phyloP scores from a whole-genome alignment of 2,888 invertebrate genomes.

The Caenorhabditis uteleia region DNA sequence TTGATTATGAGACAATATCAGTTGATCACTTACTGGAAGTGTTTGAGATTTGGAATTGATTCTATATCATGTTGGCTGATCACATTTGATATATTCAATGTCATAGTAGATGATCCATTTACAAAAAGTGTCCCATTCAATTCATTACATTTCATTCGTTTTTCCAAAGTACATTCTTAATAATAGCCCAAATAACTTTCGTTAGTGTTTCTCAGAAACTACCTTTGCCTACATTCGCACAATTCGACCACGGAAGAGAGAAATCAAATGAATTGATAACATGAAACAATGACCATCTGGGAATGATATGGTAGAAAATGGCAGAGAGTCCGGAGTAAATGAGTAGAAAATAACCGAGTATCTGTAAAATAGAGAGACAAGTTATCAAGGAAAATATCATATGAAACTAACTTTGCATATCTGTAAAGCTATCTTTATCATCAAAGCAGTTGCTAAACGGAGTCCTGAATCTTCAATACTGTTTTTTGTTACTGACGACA shows the following conservation, averaged over 20 bases:
- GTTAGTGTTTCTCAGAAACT: too few relatives aligned
- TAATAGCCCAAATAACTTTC: background rate
- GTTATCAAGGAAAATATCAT: conserved; percentile 4
- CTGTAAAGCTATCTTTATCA: too few relatives aligned
- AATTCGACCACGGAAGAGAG: conserved; percentile 87
- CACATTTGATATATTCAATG: conserved; percentile 32
- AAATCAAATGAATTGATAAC: conserved; percentile 80
- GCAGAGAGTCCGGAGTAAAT: conserved; percentile 73
- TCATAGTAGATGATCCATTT: conserved; percentile 62
- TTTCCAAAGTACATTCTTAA: conserved; percentile 63
- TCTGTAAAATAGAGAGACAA: conserved; percentile 55
- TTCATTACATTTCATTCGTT: conserved; percentile 53
- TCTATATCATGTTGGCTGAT: conserved; percentile 40
- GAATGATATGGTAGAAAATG: conserved; percentile 74
- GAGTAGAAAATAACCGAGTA: conserved; percentile 75
- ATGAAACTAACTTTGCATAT: too few relatives aligned
- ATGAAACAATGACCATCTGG: conserved; percentile 74
- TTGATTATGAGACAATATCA: too few relatives aligned
- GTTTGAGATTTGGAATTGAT: conserved; percentile 73
- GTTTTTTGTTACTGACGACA: conserved; percentile 77
- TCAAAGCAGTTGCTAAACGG: too few relatives aligned
- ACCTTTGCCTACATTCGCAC: conserved; percentile 77
- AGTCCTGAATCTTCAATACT: too few relatives aligned
- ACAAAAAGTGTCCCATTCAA: conserved; percentile 62
- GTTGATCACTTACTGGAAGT: conserved; percentile 72